Evolutionary conservation across 2,797 vertebrate genomes (phyloP).

Genomic region (Coluber constrictor): DNA sequence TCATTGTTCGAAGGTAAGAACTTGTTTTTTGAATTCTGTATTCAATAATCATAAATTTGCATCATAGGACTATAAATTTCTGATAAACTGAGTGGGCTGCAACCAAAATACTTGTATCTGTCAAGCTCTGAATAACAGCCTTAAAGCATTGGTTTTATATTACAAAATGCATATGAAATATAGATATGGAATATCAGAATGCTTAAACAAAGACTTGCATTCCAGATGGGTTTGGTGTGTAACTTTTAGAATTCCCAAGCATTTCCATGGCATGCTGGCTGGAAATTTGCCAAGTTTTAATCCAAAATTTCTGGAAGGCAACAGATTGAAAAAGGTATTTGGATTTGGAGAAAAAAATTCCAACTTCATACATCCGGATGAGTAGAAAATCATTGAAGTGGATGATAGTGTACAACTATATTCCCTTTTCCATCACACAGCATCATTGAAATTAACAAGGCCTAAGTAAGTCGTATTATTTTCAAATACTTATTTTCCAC

Average conservation of each 20-base stretch:
- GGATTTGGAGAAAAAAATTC: neutral
- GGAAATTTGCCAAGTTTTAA: neutral
- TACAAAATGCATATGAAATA: neutral
- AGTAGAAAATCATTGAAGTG: neutral
- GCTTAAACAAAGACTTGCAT: neutral
- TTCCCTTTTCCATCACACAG: neutral
- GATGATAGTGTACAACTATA: too few species aligned
- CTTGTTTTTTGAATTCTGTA: neutral
- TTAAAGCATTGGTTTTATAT: neutral
- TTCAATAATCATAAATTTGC: neutral
- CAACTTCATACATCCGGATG: neutral
- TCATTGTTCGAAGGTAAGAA: slow-evolving; percentile 96
- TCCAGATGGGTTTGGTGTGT: neutral
- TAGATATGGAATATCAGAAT: neutral
- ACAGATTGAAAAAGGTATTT: neutral
- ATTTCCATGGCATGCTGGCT: neutral
- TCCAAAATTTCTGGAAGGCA: neutral
- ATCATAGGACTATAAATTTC: neutral
- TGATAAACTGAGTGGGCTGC: neutral
- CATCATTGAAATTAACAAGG: neutral
- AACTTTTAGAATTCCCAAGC: neutral
- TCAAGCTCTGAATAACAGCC: neutral
- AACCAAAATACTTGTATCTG: neutral
- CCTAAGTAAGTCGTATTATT: neutral
- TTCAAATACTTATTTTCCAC: neutral